phyloP scores from a whole-genome alignment of 2,113 vertebrate genomes.

The Herpailurus yagouaroundi region DNA sequence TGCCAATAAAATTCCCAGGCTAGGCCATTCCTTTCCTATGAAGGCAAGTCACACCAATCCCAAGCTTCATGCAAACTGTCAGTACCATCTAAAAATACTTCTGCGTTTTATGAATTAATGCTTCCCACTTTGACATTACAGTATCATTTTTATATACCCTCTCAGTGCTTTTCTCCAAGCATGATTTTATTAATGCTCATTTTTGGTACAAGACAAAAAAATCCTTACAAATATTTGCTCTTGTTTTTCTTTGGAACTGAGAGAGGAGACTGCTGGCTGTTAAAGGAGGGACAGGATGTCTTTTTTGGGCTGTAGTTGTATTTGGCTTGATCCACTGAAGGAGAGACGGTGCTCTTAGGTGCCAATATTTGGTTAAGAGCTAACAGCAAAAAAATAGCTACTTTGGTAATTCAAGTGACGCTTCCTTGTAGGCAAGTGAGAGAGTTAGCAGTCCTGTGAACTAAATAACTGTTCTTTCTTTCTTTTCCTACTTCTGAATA shows the following conservation, averaged over 20 bases:
- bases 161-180: constrained; percentile 46
- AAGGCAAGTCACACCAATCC: constrained; percentile 78
- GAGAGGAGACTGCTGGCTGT: constrained; percentile 78
- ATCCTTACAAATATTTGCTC: constrained; percentile 72
- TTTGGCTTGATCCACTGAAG: constrained; percentile 71
- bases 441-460: background rate
- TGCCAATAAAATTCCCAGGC: constrained; percentile 80
- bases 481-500: background rate
- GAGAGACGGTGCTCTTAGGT: constrained; percentile 71
- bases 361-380: constrained; percentile 74
- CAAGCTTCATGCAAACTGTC: constrained; percentile 70
- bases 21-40: constrained; percentile 82
- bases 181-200: constrained; percentile 74
- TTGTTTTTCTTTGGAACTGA: constrained; percentile 75
- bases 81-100: constrained; percentile 75
- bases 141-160: constrained; percentile 63
- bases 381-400: constrained; percentile 67
- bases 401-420: constrained; percentile 61
- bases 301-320: constrained; percentile 66
- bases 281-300: constrained; percentile 74
- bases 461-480: background rate
- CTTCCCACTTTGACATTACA: constrained; percentile 72
- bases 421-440: constrained; percentile 52
- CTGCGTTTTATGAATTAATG: constrained; percentile 71
- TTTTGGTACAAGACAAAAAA: constrained; percentile 76